Evolutionary conservation across 2,797 vertebrate species (phyloP), one percentile per base, ranked within the genome.

Genomic region (Fratercula arctica): DNA sequence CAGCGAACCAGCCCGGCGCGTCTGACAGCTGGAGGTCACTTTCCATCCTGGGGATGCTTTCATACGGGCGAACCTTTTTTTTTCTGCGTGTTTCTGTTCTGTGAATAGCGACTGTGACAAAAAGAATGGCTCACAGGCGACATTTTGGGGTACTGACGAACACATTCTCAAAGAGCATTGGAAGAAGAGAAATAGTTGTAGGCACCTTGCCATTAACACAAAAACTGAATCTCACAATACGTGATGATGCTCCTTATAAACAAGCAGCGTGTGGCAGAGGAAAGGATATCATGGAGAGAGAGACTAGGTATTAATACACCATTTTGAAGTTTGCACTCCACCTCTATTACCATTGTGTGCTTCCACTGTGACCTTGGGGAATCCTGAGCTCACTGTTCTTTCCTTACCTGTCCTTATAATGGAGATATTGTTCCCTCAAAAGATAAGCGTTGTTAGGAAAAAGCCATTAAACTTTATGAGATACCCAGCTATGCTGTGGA

Each of bases 1-100:
- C 78, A 72, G 90, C 0, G 5, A 66, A 11, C 63, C 80, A 45
- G 81, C 59, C 63, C 1, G 0, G 31, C 0, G 0, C 0, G 1
- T 26, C 87, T 83, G 70, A 39, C 70, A 85, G 69, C 61, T 7
- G 0, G 92, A 59, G 89, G 78, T 93, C 93, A 60, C 72, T 91
- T 87, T 57, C 77, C 81, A 37, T 46, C 3, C 0, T 2, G 24
- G 35, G 66, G 53, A 76, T 48, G 78, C 81, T 93, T 95, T 93
- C 84, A 75, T 31, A 37, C 0, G 0, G 29, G 26, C 3, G 0
- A 89, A 64, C 12, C 35, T 53, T 68, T 79, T 66, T 23, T 41
- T 35, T 15, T 11, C 41, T 91, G 16, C 3, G 0, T 25, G n/a
- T 72, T 89, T 93, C 82, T 78, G 3, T n/a, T 51, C 39, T 20